Percentiles rank a stretch among this genome's conserved stretches.
These are phyloP conservation scores for Diarsia dahlii DNA, from an alignment of 2,888 invertebrate species.

Conservation along the genomic window DNA sequence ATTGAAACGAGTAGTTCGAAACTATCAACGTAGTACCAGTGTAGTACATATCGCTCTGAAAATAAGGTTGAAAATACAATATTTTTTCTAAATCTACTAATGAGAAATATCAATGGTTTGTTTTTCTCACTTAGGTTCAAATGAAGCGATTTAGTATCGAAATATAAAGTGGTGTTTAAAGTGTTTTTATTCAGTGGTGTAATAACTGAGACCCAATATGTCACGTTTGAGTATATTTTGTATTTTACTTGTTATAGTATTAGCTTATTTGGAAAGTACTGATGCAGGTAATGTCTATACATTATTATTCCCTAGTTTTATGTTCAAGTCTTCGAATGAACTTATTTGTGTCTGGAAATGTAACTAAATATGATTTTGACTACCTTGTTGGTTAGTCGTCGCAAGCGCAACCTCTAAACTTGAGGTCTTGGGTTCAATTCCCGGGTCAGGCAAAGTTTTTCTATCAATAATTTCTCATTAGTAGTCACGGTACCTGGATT, in stretches of 20 bases:
- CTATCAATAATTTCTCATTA: too few species aligned
- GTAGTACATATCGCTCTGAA: background rate
- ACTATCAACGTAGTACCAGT: constrained; percentile 10
- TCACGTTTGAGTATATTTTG: constrained; percentile 36
- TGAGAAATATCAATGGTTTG: constrained; percentile 35
- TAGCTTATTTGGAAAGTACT: constrained; percentile 27
- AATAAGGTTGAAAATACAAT: constrained; percentile 14
- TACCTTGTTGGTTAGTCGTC: too few species aligned
- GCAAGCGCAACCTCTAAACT: too few species aligned
- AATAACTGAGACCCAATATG: constrained; percentile 38
- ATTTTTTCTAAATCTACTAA: constrained; percentile 3
- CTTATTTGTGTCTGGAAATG: too few species aligned
- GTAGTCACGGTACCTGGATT: too few species aligned
- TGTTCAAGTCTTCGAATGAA: background rate
- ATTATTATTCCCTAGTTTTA: background rate
- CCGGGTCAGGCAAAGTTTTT: too few species aligned
- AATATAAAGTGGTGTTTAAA: constrained; percentile 51
- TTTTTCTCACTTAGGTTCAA: constrained; percentile 52
- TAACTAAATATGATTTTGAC: too few species aligned
- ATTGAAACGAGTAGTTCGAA: background rate
- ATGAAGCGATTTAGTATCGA: constrained; percentile 32
- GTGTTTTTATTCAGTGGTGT: constrained; percentile 46
- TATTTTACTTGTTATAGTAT: constrained; percentile 35
- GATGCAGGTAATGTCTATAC: constrained; percentile 46
- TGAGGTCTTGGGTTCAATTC: too few species aligned